Evolutionary conservation across 2,888 invertebrate genomes (phyloP).

Genomic region (Meloe dianella): DNA sequence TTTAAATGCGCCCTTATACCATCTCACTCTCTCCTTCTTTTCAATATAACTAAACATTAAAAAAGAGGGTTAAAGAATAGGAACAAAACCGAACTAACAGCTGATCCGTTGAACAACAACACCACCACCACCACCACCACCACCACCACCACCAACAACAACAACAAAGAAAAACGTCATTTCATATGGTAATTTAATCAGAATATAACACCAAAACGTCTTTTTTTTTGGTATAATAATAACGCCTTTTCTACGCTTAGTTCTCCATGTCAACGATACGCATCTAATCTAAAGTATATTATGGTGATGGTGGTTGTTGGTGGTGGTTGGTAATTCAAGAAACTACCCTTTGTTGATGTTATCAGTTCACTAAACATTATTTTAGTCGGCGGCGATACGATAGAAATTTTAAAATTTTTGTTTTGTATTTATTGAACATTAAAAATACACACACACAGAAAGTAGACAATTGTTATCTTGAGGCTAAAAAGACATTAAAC

Average conservation of each 20-base stretch:
- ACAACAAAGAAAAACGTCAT: background rate
- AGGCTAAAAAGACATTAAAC: slow-evolving; percentile 12
- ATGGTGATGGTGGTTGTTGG: background rate
- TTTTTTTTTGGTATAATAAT: slow-evolving; percentile 23
- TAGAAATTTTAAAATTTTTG: background rate
- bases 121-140: no score
- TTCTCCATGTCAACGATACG: slow-evolving; percentile 20
- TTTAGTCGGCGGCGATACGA: background rate
- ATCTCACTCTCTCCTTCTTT: slow-evolving; percentile 21
- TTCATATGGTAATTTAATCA: slow-evolving; percentile 34
- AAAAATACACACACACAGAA: background rate
- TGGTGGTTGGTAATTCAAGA: background rate
- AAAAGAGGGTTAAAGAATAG: background rate
- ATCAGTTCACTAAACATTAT: background rate
- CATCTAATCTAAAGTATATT: slow-evolving; percentile 8
- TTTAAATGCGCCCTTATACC: slow-evolving; percentile 23
- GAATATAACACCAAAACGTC: slow-evolving; percentile 24
- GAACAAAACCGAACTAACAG: background rate
- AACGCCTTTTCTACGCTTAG: slow-evolving; percentile 23
- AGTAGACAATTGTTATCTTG: background rate
- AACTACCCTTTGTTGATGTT: background rate
- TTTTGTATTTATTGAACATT: background rate
- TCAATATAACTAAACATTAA: slow-evolving; percentile 12
- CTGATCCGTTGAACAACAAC: background rate
- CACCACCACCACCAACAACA: no score